A percentile compares a stretch with the other conserved stretches of the same genome.
phyloP scores from a whole-genome alignment of 2,888 invertebrate genomes.

The Sepioteuthis lessoniana region DNA sequence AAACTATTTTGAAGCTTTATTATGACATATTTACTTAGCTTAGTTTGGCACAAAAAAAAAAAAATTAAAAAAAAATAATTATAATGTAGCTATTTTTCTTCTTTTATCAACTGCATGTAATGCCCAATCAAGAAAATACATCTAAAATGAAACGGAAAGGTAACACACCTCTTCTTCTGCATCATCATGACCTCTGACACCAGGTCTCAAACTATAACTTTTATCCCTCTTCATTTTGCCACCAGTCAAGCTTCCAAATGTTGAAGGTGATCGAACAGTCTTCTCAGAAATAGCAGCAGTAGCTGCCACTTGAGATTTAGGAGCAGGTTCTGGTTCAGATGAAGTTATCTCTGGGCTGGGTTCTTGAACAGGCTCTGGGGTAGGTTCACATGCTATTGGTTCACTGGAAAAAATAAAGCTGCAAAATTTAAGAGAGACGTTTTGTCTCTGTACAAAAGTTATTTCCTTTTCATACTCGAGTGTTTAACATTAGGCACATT shows the following conservation, averaged over 20 bases:
- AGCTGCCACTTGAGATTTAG: neutral
- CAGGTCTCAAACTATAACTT: conserved; percentile 52
- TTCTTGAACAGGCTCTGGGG: neutral
- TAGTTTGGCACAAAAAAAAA: too few species aligned
- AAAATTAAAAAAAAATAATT: too few species aligned
- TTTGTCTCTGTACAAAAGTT: too few species aligned
- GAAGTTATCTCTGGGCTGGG: neutral
- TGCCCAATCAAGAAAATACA: too few species aligned
- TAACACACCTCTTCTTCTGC: neutral
- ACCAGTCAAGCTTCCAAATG: conserved; percentile 48
- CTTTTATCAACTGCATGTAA: too few species aligned
- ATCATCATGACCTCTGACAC: neutral
- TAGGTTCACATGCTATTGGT: neutral
- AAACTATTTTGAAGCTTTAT: too few species aligned
- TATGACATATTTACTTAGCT: too few species aligned
- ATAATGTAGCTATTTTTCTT: too few species aligned
- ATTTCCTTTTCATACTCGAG: too few species aligned
- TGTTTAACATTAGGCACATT: too few species aligned
- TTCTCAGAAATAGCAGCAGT: conserved; percentile 44
- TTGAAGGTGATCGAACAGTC: conserved; percentile 46
- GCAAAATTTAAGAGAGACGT: neutral
- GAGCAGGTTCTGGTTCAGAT: neutral
- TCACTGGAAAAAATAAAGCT: neutral
- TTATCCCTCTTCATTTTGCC: conserved; percentile 66
- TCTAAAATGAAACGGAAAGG: neutral